Evolutionary conservation across 2,888 invertebrate genomes (phyloP).

Genomic region (Rotaria socialis): DNA sequence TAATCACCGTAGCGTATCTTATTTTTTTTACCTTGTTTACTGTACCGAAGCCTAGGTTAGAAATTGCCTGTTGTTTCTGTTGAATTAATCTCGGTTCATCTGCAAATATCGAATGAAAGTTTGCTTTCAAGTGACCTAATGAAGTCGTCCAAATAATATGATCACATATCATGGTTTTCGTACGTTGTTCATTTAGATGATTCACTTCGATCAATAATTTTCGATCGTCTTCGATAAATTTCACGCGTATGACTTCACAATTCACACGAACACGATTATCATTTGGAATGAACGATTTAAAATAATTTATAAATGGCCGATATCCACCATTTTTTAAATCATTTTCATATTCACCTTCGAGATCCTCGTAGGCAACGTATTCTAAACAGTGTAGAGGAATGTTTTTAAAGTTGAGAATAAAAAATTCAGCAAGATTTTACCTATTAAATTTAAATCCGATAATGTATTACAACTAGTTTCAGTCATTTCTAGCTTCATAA

Average conservation of each 20-base stretch:
- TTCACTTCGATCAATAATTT: not conserved
- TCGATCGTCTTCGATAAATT: not conserved
- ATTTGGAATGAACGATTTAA: not conserved
- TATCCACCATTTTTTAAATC: not conserved
- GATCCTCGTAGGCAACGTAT: not conserved
- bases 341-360: not conserved
- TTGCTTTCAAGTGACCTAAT: not conserved
- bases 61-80: not conserved
- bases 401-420: too few relatives aligned
- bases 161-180: not conserved
- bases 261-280: not conserved
- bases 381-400: not conserved
- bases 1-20: too few relatives aligned
- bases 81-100: not conserved
- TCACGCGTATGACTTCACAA: not conserved
- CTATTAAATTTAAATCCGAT: not conserved
- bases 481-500: not conserved
- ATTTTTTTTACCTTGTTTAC: not conserved
- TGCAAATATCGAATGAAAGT: not conserved
- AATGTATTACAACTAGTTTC: not conserved
- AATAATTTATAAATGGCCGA: constrained; percentile 24
- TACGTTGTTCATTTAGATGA: not conserved
- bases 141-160: constrained; percentile 24
- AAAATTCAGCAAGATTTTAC: not conserved
- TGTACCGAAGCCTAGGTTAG: not conserved